Conservation (phyloP, 2,113 vertebrate genomes). For the Melanostigma gelatinosum region DNA sequence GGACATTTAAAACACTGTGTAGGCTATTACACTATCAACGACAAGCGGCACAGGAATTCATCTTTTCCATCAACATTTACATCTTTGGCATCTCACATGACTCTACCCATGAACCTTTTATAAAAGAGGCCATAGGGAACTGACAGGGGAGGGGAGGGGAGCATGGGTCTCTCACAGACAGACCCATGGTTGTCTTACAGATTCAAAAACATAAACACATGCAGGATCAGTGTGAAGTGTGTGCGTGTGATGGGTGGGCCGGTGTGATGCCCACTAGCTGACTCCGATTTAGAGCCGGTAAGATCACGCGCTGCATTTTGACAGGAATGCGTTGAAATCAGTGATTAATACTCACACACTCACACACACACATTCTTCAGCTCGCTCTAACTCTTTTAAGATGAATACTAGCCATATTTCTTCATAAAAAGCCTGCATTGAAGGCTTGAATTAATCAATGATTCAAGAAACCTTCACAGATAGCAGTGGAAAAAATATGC, state of each 20-base stretch:
- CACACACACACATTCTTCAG: background rate
- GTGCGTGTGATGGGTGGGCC: background rate
- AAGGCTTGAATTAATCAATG: constrained; percentile 17
- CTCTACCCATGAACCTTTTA: background rate
- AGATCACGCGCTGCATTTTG: constrained; percentile 40
- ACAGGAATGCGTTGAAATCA: constrained; percentile 21
- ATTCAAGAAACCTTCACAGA: constrained; percentile 4
- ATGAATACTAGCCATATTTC: constrained; percentile 3
- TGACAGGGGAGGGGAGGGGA: constrained; percentile 2
- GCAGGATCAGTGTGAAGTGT: background rate
- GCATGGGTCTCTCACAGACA: constrained; percentile 1
- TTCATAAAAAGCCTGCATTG: background rate
- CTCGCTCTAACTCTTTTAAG: constrained; percentile 7
- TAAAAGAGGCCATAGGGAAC: background rate
- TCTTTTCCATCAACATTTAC: no score
- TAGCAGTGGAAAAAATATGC: background rate
- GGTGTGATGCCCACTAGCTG: constrained; percentile 23
- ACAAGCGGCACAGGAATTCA: background rate
- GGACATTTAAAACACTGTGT: background rate
- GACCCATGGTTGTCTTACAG: constrained; percentile 3
- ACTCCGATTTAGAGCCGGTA: background rate
- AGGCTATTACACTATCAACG: background rate
- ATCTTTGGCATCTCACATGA: constrained; percentile 1
- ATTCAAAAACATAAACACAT: constrained; percentile 29
- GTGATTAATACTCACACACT: background rate